A percentile compares a stretch with the other conserved stretches of the same genome.
Conservation (phyloP, 2,797 vertebrate genomes). For the Pseudochirops corinnae region DNA sequence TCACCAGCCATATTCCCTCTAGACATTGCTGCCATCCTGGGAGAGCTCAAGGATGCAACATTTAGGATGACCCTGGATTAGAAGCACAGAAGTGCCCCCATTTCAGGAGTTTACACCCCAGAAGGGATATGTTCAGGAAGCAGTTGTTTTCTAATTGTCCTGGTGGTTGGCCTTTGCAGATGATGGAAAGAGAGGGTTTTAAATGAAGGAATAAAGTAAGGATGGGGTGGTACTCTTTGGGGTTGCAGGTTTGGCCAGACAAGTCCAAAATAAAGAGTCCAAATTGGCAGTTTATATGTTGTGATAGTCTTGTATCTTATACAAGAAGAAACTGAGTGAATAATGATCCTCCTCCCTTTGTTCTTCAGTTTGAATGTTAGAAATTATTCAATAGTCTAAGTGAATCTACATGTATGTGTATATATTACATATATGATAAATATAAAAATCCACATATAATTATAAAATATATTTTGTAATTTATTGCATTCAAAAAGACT, state of each 20-base stretch:
- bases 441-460: not conserved
- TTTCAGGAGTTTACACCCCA: not conserved
- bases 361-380: not conserved
- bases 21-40: conserved; percentile 28
- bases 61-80: not conserved
- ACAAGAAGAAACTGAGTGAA: not conserved
- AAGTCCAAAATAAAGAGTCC: not conserved
- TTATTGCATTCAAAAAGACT: conserved; percentile 61
- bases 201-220: not conserved
- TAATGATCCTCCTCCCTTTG: not conserved
- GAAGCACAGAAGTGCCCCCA: not conserved
- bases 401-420: not conserved
- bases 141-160: conserved; percentile 9
- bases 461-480: conserved; percentile 26
- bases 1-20: conserved; percentile 61
- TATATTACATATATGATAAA: not conserved
- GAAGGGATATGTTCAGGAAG: not conserved
- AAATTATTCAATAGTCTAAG: not conserved
- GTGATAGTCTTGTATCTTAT: not conserved
- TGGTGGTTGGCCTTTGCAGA: conserved; percentile 13
- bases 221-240: not conserved
- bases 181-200: not conserved
- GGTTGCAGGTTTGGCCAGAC: not conserved
- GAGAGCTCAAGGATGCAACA: conserved; percentile 19
- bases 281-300: not conserved